Percentiles rank a stretch among this genome's conserved stretches.
phyloP scores from a whole-genome alignment of 2,888 invertebrate genomes.

The Neria commutata region DNA sequence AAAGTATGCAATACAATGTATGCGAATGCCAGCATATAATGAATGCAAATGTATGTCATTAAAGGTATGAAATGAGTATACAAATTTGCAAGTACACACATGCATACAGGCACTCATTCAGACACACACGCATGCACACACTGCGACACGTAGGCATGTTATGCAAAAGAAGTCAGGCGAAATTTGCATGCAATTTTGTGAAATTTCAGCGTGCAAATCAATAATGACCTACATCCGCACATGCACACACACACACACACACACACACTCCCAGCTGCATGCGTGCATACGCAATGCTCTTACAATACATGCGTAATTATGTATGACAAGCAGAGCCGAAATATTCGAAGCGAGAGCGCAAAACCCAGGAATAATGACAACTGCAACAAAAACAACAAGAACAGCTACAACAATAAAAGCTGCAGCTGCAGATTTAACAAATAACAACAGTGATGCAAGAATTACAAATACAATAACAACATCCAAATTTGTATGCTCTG shows the following conservation, averaged over 20 bases:
- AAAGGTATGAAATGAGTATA: background rate
- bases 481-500: too few species aligned
- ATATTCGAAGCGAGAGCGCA: too few species aligned
- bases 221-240: conserved; percentile 35
- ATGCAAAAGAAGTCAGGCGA: too few species aligned
- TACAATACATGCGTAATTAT: too few species aligned
- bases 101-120: background rate
- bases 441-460: background rate
- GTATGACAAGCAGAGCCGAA: too few species aligned
- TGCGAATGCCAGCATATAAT: too few species aligned
- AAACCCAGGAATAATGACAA: too few species aligned
- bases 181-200: background rate
- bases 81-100: conserved; percentile 19
- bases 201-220: conserved; percentile 19
- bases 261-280: conserved; percentile 4
- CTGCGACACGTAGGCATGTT: conserved; percentile 15
- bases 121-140: conserved; percentile 7
- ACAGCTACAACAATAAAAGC: background rate
- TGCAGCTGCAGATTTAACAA: background rate
- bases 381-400: background rate
- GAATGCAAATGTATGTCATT: too few species aligned
- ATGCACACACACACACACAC: conserved; percentile 17
- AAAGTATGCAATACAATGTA: too few species aligned
- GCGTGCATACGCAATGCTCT: too few species aligned
- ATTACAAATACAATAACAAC: too few species aligned